Evolutionary conservation across 2,113 vertebrate species (phyloP).

Genomic region (Sakesphorus luctuosus): DNA sequence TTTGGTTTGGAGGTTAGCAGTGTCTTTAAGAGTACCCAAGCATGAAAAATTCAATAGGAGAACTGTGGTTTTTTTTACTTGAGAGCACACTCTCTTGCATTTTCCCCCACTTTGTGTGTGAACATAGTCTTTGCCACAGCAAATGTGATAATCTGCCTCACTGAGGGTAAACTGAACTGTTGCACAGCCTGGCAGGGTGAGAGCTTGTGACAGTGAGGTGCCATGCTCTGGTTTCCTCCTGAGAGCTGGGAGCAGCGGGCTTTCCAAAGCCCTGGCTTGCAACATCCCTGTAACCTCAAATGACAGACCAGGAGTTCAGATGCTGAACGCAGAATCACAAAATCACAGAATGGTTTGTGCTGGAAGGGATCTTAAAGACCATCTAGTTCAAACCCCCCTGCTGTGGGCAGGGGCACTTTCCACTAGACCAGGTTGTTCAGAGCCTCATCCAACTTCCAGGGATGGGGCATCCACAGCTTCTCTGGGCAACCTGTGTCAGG

Average conservation of each 20-base stretch:
- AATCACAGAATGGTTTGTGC: background rate
- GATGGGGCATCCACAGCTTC: background rate
- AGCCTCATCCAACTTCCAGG: background rate
- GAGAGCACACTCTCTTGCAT: accelerated
- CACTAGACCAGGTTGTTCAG: background rate
- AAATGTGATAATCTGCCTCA: background rate
- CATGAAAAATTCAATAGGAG: background rate
- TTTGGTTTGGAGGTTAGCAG: background rate
- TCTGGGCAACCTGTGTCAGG: background rate
- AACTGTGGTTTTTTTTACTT: background rate
- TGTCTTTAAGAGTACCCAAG: background rate
- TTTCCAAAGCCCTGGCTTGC: background rate
- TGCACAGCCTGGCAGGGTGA: background rate
- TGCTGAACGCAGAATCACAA: background rate
- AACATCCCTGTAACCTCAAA: background rate
- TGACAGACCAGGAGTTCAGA: background rate
- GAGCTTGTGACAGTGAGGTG: background rate
- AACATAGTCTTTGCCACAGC: background rate
- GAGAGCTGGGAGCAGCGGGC: background rate
- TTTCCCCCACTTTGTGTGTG: background rate
- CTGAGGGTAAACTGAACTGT: background rate
- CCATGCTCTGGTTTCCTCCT: background rate
- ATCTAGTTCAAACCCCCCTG: background rate
- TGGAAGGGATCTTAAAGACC: background rate
- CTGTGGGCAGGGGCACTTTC: background rate